Percentiles rank a stretch among this genome's conserved stretches.
Evolutionary conservation across 2,797 vertebrate genomes (phyloP).

Genomic region (Myotis findleyi): DNA sequence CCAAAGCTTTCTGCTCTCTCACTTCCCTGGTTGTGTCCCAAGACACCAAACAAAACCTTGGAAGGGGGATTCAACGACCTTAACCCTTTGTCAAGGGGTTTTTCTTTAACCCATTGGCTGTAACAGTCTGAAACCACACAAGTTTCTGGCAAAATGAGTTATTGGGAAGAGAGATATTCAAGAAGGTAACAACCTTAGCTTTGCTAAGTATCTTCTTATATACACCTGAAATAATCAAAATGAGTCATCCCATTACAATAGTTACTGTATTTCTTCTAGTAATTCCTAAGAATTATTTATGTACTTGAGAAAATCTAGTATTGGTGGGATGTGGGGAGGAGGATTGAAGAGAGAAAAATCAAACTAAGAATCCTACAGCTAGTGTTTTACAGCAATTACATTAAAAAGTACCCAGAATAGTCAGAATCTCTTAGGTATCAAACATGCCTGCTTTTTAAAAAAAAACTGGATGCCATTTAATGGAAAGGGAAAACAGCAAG

Average conservation of each 20-base stretch:
- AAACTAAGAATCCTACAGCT: neutral
- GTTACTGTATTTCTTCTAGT: neutral
- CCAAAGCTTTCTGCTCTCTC: neutral
- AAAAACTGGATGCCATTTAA: neutral
- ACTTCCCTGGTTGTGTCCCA: neutral
- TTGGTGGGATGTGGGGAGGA: neutral
- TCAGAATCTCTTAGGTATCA: neutral
- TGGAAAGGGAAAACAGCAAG: neutral
- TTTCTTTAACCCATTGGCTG: neutral
- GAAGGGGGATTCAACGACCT: neutral
- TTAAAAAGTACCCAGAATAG: neutral
- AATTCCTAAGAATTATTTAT: constrained; percentile 31
- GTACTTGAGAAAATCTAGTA: neutral
- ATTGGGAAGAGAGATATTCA: neutral
- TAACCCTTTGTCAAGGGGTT: neutral
- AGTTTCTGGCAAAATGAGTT: neutral
- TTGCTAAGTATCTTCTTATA: neutral
- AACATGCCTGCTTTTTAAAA: neutral
- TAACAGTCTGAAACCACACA: neutral
- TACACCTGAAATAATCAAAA: neutral
- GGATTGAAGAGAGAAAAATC: neutral
- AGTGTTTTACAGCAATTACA: neutral
- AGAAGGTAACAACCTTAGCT: neutral
- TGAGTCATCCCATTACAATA: neutral
- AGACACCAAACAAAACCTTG: neutral